Evolutionary conservation across 2,797 vertebrate genomes (phyloP).

Genomic region (Onychomys leucogaster): DNA sequence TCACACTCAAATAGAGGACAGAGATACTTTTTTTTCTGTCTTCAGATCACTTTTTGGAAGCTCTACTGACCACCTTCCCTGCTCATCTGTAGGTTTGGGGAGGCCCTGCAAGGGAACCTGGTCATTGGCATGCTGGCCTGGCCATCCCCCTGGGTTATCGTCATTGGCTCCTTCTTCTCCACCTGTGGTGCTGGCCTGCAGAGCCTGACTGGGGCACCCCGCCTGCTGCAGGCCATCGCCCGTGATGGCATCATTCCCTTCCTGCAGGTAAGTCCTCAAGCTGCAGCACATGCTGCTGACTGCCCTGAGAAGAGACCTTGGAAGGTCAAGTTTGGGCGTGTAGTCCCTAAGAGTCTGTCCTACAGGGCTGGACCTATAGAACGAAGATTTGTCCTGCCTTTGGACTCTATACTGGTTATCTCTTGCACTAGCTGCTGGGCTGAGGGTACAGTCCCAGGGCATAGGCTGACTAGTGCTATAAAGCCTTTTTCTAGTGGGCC

Average conservation of each 20-base stretch:
- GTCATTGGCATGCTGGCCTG: constrained; percentile 96
- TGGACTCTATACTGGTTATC: background rate
- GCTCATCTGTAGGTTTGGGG: constrained; percentile 90
- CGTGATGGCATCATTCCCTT: constrained; percentile 96
- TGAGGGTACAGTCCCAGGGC: background rate
- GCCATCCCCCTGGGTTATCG: constrained; percentile 98
- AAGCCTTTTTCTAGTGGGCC: fast-evolving
- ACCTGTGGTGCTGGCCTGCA: constrained; percentile 97
- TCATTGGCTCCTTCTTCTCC: constrained; percentile 98
- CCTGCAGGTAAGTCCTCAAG: constrained; percentile 90
- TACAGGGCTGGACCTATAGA: background rate
- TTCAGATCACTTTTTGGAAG: background rate
- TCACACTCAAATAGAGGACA: too few relatives aligned
- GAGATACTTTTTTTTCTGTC: background rate
- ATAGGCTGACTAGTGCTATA: too few relatives aligned
- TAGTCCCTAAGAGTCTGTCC: background rate
- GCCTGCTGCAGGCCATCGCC: constrained; percentile 96
- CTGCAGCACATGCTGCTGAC: background rate
- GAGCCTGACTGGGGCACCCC: constrained; percentile 96
- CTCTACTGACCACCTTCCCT: background rate
- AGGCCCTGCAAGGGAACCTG: constrained; percentile 95
- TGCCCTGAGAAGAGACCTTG: background rate
- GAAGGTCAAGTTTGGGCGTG: background rate
- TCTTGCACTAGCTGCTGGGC: background rate
- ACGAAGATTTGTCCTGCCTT: background rate